Base-by-base conservation (phyloP, 92 coral and sea anemone species). In the Zoanthus gigantus region DNA sequence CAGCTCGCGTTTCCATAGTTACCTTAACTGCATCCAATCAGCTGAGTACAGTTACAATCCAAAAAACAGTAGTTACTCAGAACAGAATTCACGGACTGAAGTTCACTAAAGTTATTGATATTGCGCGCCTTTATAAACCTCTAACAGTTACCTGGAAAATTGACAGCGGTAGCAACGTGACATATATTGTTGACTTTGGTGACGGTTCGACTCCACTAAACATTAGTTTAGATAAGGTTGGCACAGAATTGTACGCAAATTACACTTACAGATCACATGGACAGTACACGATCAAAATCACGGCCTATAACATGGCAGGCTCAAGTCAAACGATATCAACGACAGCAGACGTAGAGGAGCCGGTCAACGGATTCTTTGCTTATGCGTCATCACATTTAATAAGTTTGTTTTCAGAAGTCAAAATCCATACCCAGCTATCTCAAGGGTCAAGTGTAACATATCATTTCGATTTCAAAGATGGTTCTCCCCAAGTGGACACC, bases 101-200 rank as follows among this genome's bases (percentile, higher is more conserved):
- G 28, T 87, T 90, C 67, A 67, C 80, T 65, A 67, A 78, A 18
- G 66, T 76, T 7, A 45, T 89, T 34, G 54, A 17, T 48, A 71
- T 69, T 4, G 91, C 69, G 2, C 86, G 86, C 13, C 65, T 84
- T 47, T 91, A 90, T n/a, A 60, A 45, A 0, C 66, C 73, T 9
- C 58, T 88, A 0, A 52, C 63, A 31, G 10, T 95, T 23, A 75
- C 87, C 37, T 95, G 98, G 98, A 82, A n/a, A 45, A 89, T 93
- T 69, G 53, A 90, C 1, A 90, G 82, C 32, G 99, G 99, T 72
- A 92, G 91, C 87, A 90, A 93, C 78, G 97, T 97, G 9, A 91
- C 88, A 2, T 93, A 74, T 83, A 52, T 50, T 29, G 65, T 93
- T 18, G 76, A 92, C 69, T 90, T 56, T 78, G 93, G 93, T 72